phyloP scores from a whole-genome alignment of 2,113 vertebrate species.

The Clarias magur region DNA sequence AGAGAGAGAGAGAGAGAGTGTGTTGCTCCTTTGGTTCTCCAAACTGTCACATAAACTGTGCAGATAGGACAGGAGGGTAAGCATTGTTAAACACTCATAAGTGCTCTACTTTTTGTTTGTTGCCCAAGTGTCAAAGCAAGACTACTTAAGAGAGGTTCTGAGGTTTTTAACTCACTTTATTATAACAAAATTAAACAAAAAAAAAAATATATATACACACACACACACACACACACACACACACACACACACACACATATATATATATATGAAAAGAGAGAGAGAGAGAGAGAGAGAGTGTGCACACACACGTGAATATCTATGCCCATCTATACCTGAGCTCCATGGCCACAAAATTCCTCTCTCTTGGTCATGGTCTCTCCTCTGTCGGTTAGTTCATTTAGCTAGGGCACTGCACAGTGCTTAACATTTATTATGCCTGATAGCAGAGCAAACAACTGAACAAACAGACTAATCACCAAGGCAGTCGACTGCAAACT shows the following conservation, averaged over 20 bases:
- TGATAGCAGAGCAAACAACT: conserved; percentile 47
- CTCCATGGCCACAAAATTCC: conserved; percentile 10
- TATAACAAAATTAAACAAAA: no score
- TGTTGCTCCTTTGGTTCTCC: neutral
- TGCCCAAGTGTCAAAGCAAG: neutral
- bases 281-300: no score
- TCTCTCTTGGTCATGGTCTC: conserved; percentile 16
- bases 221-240: no score
- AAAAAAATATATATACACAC: no score
- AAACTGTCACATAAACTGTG: neutral
- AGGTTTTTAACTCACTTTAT: no score
- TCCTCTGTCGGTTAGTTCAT: conserved; percentile 45
- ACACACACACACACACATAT: no score
- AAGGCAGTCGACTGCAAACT: neutral
- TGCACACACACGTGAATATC: neutral
- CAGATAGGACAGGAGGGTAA: neutral
- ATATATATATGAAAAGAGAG: no score
- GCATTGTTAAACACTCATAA: conserved; percentile 14
- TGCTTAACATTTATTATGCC: conserved; percentile 34
- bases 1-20: neutral
- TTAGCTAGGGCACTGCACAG: conserved; percentile 36
- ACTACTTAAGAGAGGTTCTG: neutral
- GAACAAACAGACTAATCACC: conserved; percentile 58
- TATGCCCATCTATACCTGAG: neutral
- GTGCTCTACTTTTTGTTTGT: conserved; percentile 14